phyloP scores from a whole-genome alignment of 2,888 invertebrate species.

The Leptinotarsa rubiginosa region DNA sequence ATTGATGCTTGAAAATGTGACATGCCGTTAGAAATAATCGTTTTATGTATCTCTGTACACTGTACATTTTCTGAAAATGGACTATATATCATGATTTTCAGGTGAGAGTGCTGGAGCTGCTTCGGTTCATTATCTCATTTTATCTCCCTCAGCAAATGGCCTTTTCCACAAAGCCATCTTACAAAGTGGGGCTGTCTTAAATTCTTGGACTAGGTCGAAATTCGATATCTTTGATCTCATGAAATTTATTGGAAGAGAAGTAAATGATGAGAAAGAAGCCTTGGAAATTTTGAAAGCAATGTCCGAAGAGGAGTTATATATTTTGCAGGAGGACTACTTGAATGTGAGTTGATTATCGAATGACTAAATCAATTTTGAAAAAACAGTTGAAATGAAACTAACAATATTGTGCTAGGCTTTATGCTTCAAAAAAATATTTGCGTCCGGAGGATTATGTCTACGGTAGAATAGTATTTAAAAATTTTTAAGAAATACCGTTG shows the following conservation, averaged over 20 bases:
- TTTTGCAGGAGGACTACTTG: neutral
- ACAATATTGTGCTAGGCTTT: no score
- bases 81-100: no score
- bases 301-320: conserved; percentile 40
- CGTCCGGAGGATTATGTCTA: no score
- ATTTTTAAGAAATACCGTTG: no score
- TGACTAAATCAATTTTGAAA: no score
- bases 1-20: no score
- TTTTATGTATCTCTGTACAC: no score
- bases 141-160: conserved; percentile 65
- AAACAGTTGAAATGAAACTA: no score
- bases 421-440: no score
- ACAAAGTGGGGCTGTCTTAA: conserved; percentile 26
- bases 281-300: conserved; percentile 46
- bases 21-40: no score
- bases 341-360: neutral
- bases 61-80: no score
- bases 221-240: conserved; percentile 30
- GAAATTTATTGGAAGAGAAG: conserved; percentile 41
- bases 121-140: conserved; percentile 66
- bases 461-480: no score
- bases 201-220: conserved; percentile 19
- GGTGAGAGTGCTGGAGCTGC: conserved; percentile 66
- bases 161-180: conserved; percentile 32
- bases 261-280: conserved; percentile 46